Evolutionary conservation across 2,888 invertebrate genomes (phyloP), one percentile per base, ranked within the genome.

Genomic region (Calameuta idolon): DNA sequence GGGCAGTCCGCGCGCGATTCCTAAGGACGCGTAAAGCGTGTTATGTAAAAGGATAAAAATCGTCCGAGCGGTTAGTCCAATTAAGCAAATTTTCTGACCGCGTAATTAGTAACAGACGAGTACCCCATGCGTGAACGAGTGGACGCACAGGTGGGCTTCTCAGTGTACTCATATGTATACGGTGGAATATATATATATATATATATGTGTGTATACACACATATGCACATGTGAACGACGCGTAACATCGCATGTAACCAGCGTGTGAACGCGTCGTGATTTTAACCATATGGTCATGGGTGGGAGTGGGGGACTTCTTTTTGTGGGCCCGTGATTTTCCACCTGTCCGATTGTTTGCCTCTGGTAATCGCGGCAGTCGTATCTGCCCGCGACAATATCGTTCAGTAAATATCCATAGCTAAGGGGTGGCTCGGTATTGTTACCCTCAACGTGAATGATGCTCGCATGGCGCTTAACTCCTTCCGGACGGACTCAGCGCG

Each of bases 211-310:
- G n/a, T 12, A 37, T 11, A 37, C 12, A 37, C 1, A 4, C 4
- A 37, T 37, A 37, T 12, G 37, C 40, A 4, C 40, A 40, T 40
- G 40, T 40, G 40, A 40, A 40, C 40, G 15, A 40, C 40, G 40
- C 40, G 40, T 40, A 40, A 40, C 40, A 40, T n/a, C 76, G 15
- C 75, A 76, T 74, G 81, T 81, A 83, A 81, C 71, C 75, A 79
- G 80, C 81, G 80, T 83, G 83, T 81, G 82, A 83, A 82, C 75
- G 79, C 79, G 81, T 78, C 82, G 82, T 84, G 86, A 85, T 86
- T 87, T 85, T 79, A 76, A 69, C 83, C 87, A 87, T 85, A 84
- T 87, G 87, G 81, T 40, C 78, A 69, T 75, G 12, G n/a, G 4
- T 3, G 40, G 15, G 1, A 35, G 35, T 12, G 35, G 2, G 37